phyloP scores from a whole-genome alignment of 1,140 invertebrate genomes.

The Ostrea edulis region DNA sequence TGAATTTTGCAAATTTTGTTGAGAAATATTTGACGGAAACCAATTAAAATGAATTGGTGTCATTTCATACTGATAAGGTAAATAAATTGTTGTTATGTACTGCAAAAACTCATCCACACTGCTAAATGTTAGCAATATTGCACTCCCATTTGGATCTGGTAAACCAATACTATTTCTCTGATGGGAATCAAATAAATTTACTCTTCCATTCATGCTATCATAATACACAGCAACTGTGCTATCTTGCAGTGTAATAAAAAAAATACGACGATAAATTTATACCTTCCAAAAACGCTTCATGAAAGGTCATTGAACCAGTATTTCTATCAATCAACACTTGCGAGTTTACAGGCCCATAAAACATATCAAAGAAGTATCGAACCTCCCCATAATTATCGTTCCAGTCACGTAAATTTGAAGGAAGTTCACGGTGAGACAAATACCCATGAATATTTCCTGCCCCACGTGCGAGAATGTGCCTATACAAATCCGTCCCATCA shows the following conservation, averaged over 20 bases:
- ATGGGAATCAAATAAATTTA: not conserved
- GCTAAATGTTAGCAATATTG: not conserved
- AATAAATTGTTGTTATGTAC: not conserved
- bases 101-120: not conserved
- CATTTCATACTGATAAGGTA: not conserved
- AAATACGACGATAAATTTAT: not conserved
- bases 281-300: slow-evolving; percentile 5
- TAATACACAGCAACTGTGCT: not conserved
- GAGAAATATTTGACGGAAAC: not conserved
- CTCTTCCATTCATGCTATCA: not conserved
- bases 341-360: slow-evolving; percentile 5
- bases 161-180: slow-evolving; percentile 1
- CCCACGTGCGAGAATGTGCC: not conserved
- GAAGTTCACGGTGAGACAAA: not conserved
- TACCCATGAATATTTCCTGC: not conserved
- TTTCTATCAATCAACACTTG: not conserved
- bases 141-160: not conserved
- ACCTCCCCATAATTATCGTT: not conserved
- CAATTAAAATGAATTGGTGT: not conserved
- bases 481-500: not conserved
- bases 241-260: not conserved
- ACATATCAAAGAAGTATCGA: not conserved
- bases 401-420: not conserved
- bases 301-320: not conserved
- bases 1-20: not conserved